phyloP scores from a whole-genome alignment of 1,140 invertebrate species.

The Daktulosphaira vitifoliae region DNA sequence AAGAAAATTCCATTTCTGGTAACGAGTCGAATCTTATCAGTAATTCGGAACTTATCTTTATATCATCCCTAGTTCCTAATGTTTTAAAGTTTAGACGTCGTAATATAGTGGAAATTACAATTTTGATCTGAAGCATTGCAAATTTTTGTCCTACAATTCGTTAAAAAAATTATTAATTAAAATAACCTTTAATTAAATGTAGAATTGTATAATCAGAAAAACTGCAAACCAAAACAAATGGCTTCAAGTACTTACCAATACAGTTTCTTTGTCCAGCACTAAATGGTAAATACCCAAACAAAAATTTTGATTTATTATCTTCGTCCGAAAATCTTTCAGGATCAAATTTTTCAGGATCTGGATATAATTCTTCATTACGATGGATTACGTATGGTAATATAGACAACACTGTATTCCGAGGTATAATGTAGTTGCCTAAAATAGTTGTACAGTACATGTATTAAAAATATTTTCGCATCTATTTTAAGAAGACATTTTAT shows the following conservation, averaged over 20 bases:
- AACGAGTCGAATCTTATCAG: background rate
- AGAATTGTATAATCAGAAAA: too few species aligned
- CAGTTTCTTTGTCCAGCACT: constrained; percentile 66
- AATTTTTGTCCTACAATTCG: constrained; percentile 44
- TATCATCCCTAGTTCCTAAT: background rate
- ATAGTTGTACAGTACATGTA: constrained; percentile 9
- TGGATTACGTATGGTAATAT: constrained; percentile 53
- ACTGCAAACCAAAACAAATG: too few species aligned
- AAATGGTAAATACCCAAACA: constrained; percentile 58
- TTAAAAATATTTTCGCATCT: too few species aligned
- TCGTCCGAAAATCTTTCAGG: constrained; percentile 66
- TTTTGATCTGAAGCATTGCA: constrained; percentile 48
- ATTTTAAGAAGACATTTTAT: too few species aligned
- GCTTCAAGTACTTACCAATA: constrained; percentile 58
- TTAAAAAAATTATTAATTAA: background rate
- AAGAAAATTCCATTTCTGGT: background rate
- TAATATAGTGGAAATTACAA: constrained; percentile 45
- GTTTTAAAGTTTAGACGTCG: constrained; percentile 46
- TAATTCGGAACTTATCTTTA: background rate
- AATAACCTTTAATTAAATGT: background rate
- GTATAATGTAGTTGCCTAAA: constrained; percentile 47
- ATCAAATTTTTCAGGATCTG: constrained; percentile 62
- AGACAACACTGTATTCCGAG: constrained; percentile 43
- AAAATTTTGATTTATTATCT: constrained; percentile 45
- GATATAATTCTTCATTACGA: constrained; percentile 56